Percentiles rank a stretch among this genome's conserved stretches.
Conservation (phyloP, 2,797 vertebrate genomes). For the Sebastes matsubarae region DNA sequence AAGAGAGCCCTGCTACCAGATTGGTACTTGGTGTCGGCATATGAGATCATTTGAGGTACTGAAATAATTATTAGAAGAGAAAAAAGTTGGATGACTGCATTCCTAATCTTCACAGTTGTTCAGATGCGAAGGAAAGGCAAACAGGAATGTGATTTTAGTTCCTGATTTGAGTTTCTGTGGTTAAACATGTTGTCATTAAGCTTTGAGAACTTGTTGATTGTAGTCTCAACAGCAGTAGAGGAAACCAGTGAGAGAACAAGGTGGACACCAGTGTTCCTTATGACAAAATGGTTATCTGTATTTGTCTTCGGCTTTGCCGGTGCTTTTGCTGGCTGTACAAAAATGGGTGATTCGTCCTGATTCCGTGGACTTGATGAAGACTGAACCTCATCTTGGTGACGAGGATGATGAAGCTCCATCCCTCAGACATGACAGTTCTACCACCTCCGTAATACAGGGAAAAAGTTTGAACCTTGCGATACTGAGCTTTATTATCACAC, state of each 20-base stretch:
- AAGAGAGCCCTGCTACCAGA: too few species aligned
- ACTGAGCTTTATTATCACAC: constrained; percentile 20
- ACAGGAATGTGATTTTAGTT: background rate
- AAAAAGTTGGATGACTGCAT: too few species aligned
- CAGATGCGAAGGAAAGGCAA: too few species aligned
- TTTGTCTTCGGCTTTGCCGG: background rate
- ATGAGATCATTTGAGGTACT: too few species aligned
- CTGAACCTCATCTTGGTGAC: background rate
- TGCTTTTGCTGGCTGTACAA: background rate
- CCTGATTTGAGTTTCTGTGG: background rate
- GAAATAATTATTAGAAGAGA: too few species aligned
- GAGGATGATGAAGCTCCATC: background rate
- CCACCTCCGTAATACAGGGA: background rate
- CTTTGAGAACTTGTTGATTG: background rate
- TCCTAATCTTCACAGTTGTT: too few species aligned
- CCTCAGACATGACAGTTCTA: background rate
- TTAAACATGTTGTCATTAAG: background rate
- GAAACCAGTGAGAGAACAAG: background rate
- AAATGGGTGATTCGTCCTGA: background rate
- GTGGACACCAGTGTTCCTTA: background rate
- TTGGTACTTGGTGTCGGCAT: too few species aligned
- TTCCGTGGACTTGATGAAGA: background rate
- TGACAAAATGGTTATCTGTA: background rate
- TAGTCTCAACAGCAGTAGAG: background rate
- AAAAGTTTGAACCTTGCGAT: constrained; percentile 2